Conservation (phyloP, 2,888 invertebrate genomes). For the Dasypogon diadema region DNA sequence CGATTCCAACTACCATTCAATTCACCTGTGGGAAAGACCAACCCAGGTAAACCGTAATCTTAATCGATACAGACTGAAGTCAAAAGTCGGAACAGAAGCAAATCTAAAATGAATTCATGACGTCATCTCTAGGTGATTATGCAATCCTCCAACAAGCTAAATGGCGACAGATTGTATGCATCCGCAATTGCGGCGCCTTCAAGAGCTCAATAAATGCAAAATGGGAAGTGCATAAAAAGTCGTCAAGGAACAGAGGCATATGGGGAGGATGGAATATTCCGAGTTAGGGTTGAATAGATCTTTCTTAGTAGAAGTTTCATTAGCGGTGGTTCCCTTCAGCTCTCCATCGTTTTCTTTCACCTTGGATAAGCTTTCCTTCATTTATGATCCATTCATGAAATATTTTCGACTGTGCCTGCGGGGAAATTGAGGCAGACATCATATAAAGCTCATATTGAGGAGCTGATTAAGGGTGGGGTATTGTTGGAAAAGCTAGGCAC, state of each 20-base stretch:
- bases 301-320: too few relatives aligned
- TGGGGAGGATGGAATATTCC: too few relatives aligned
- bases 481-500: neutral
- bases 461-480: conserved; percentile 11
- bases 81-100: neutral
- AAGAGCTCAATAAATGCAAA: too few relatives aligned
- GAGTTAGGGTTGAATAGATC: too few relatives aligned
- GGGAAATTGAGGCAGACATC: neutral
- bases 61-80: conserved; percentile 15
- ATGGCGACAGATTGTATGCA: conserved; percentile 47
- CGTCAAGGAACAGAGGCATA: too few relatives aligned
- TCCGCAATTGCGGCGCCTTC: conserved; percentile 25
- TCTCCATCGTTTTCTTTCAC: neutral
- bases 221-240: neutral
- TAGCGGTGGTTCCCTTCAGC: too few relatives aligned
- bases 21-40: neutral
- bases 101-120: conserved; percentile 6
- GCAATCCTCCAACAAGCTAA: conserved; percentile 28
- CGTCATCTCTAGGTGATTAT: conserved; percentile 27
- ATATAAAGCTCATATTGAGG: neutral
- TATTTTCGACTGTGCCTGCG: conserved; percentile 11
- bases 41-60: neutral
- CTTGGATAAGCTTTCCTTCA: neutral
- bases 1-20: neutral
- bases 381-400: neutral